These are phyloP conservation scores for Lichenostomus cassidix DNA, from an alignment of 2,113 vertebrate genomes.

Conservation along the genomic window DNA sequence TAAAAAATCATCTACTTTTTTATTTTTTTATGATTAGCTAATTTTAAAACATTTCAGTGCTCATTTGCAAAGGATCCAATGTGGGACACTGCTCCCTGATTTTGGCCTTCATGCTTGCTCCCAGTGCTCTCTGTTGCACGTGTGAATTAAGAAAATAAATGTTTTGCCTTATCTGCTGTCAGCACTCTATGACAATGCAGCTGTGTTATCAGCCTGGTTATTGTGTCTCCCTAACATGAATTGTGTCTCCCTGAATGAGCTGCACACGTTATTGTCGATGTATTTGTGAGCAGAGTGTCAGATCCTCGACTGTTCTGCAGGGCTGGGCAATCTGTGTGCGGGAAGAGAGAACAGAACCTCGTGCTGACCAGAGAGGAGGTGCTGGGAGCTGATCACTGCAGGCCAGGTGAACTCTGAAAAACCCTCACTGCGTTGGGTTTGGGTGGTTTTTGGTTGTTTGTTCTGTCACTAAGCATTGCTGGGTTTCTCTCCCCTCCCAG, in stretches of 20 bases:
- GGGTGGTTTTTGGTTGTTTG: neutral
- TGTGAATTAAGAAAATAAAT: neutral
- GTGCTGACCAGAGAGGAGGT: accelerated
- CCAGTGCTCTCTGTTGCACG: neutral
- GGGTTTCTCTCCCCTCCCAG: neutral
- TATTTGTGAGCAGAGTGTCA: neutral
- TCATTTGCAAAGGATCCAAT: neutral
- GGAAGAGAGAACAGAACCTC: neutral
- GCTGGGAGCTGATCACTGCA: neutral
- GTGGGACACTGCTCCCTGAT: neutral
- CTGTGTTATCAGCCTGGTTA: neutral
- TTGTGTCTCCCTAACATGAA: too few relatives aligned
- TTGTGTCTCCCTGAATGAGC: neutral
- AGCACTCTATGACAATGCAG: neutral
- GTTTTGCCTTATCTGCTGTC: neutral
- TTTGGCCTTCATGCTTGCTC: neutral
- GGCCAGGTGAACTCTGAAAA: neutral
- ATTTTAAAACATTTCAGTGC: neutral
- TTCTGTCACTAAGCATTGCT: neutral
- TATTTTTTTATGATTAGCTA: neutral
- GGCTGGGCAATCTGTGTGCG: neutral
- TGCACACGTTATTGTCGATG: neutral
- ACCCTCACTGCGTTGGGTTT: neutral
- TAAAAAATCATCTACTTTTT: neutral
- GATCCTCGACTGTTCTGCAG: neutral